Percentiles rank a stretch among this genome's conserved stretches.
Evolutionary conservation across 1,140 invertebrate species (phyloP).

Genomic region (Papilio polytes): DNA sequence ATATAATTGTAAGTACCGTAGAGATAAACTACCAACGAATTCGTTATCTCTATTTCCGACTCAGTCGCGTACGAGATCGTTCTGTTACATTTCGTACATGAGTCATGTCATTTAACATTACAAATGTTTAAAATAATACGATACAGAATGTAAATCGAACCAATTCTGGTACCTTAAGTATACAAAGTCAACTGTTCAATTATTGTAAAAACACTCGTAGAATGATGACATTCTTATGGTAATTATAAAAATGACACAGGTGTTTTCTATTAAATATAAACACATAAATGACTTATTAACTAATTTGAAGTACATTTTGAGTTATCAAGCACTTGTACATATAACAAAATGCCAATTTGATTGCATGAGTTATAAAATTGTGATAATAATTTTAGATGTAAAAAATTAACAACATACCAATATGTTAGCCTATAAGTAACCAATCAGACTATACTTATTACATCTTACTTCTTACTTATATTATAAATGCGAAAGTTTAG

Average conservation of each 20-base stretch:
- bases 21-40: constrained; percentile 17
- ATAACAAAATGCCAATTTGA: neutral
- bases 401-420: no score
- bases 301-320: neutral
- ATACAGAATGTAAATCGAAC: neutral
- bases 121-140: neutral
- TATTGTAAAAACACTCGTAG: neutral
- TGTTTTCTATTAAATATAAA: neutral
- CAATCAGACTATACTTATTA: neutral
- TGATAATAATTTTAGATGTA: no score
- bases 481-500: no score
- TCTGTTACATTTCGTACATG: neutral
- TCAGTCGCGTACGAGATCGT: neutral
- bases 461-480: no score
- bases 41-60: constrained; percentile 11
- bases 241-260: neutral
- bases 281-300: constrained; percentile 2
- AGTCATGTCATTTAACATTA: neutral
- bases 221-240: neutral
- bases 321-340: neutral
- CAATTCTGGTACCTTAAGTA: neutral
- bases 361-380: no score
- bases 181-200: neutral
- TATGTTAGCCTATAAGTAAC: neutral
- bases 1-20: neutral